Percentiles rank a stretch among this genome's conserved stretches.
Conservation (phyloP, 1,140 invertebrate species). For the Hypsibius dujardini region DNA sequence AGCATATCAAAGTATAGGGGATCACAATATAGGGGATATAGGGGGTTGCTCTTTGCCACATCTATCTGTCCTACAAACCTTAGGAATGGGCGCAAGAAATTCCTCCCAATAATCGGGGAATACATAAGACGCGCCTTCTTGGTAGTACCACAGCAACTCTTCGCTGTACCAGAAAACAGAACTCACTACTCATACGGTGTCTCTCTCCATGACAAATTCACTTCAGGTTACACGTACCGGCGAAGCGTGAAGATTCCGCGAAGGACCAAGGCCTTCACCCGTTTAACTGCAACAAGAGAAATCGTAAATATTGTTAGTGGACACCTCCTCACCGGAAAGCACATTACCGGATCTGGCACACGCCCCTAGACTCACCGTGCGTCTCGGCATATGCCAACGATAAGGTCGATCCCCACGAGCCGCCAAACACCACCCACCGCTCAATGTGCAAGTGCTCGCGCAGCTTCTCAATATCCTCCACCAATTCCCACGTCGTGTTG, state of each 20-base stretch:
- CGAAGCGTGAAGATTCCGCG: constrained; percentile 32
- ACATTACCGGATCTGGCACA: too few species aligned
- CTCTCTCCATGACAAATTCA: background rate
- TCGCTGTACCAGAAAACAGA: constrained; percentile 23
- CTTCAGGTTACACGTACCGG: constrained; percentile 22
- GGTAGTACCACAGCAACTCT: constrained; percentile 33
- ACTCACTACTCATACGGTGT: background rate
- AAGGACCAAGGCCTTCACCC: constrained; percentile 30
- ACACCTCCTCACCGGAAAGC: too few species aligned
- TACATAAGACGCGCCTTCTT: constrained; percentile 31
- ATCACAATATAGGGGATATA: too few species aligned
- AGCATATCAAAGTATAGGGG: too few species aligned
- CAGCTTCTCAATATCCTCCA: constrained; percentile 32
- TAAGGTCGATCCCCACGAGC: constrained; percentile 33
- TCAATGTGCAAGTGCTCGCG: constrained; percentile 30
- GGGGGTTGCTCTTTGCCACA: background rate
- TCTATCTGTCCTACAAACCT: constrained; percentile 23
- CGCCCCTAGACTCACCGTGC: constrained; percentile 25
- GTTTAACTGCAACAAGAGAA: constrained; percentile 16
- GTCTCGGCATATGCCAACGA: constrained; percentile 31
- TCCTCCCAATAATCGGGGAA: constrained; percentile 32
- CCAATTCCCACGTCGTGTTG: constrained; percentile 33
- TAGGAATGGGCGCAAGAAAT: constrained; percentile 31
- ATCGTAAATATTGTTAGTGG: too few species aligned
- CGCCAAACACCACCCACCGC: constrained; percentile 33